Evolutionary conservation across 2,113 vertebrate genomes (phyloP), one percentile per base, ranked within the genome.

Genomic region (Trachemys scripta): DNA sequence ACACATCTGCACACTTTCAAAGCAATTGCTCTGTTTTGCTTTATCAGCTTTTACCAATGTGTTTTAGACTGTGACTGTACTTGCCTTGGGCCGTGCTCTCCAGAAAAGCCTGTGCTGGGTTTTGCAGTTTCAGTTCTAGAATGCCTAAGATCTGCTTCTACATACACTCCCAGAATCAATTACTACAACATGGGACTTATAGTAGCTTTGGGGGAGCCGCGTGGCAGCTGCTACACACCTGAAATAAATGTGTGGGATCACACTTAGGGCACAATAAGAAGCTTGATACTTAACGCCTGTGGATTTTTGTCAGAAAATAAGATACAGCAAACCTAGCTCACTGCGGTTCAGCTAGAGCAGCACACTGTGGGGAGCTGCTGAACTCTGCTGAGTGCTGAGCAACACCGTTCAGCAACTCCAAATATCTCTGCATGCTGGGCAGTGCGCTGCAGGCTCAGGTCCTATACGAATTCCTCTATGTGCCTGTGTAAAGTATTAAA

Each of bases 1-100:
- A 2, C 42, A 25, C 2, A 0, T 24, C 13, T 72, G 50, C 25
- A 24, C 2, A 0, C 7, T 31, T 87, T 1, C 56, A 29, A 31
- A 79, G 50, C 80, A 50, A 42, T 1, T 10, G 31, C n/a, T 6
- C 31, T 50, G 0, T 27, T 20, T 42, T 56, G 76, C 9, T 72
- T 38, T 20, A 35, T 54, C 84, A 50, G 25, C 17, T 86, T 65
- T 82, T 65, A 29, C 31, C n/a, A 53, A 19, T 45, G 42, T 76
- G 72, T 25, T 42, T 76, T 38, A 72, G 42, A 76, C 45, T 5
- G 12, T 13, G 13, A 3, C 45, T 47, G 75, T 27, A 4, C 9
- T 12, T 85, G 24, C 49, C 50, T 11, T 56, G 82, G n/a, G 42
- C 87, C 25, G 2, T 0, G 1, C 53, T 47, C 19, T 5, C 31